Evolutionary conservation across 2,888 invertebrate genomes (phyloP).

Genomic region (Melitaea athalia): DNA sequence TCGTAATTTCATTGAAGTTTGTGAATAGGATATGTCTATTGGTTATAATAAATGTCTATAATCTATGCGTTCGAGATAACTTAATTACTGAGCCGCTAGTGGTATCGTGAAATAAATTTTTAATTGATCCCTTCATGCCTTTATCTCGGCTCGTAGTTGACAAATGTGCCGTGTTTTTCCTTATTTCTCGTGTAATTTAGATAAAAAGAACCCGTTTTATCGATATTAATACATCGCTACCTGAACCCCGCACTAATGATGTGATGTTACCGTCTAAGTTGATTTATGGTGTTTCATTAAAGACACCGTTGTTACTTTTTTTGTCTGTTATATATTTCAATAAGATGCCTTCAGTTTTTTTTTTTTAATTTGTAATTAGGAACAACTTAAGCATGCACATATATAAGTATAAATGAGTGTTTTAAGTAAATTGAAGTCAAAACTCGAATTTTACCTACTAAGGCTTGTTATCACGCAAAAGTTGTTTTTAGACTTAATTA

Average conservation of each 20-base stretch:
- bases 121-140: conserved; percentile 44
- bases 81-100: conserved; percentile 45
- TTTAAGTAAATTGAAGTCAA: too few relatives aligned
- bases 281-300: conserved; percentile 25
- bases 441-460: too few relatives aligned
- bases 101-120: conserved; percentile 46
- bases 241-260: conserved; percentile 35
- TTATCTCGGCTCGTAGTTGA: conserved; percentile 42
- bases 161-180: conserved; percentile 45
- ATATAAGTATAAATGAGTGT: too few relatives aligned
- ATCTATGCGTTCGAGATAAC: conserved; percentile 47
- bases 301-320: conserved; percentile 1
- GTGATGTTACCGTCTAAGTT: conserved; percentile 12
- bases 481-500: too few relatives aligned
- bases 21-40: conserved; percentile 4
- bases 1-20: conserved; percentile 12
- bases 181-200: conserved; percentile 39
- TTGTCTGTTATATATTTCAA: not conserved
- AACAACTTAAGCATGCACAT: too few relatives aligned
- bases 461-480: too few relatives aligned
- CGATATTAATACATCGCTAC: conserved; percentile 37
- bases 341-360: not conserved
- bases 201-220: conserved; percentile 34
- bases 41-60: conserved; percentile 29
- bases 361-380: too few relatives aligned